Evolutionary conservation across 2,888 invertebrate species (phyloP).

Genomic region (Drosophila suboccidentalis): DNA sequence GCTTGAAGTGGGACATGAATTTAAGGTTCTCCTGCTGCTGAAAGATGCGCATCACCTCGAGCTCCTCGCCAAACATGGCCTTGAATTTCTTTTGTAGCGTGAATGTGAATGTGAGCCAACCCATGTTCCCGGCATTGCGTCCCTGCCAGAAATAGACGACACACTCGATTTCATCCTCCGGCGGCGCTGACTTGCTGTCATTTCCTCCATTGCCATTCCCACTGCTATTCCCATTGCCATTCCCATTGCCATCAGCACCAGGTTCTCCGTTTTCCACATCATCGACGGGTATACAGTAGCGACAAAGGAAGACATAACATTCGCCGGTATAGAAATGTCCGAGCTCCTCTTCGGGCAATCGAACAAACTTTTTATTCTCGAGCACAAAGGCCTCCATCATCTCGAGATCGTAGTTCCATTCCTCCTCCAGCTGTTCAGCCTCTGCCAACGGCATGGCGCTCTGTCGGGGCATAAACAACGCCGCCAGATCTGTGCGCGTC

Average conservation of each 20-base stretch:
- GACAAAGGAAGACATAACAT: conserved; percentile 99
- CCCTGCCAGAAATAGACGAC: conserved; percentile 99
- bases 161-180: conserved; percentile 90
- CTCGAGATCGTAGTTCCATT: conserved; percentile 99
- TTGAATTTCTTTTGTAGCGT: conserved; percentile 97
- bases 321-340: conserved; percentile 96
- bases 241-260: background rate
- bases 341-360: conserved; percentile 97
- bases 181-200: conserved; percentile 47
- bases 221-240: too few species aligned
- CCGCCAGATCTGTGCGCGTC: conserved; percentile 96
- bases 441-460: conserved; percentile 94
- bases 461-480: conserved; percentile 97
- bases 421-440: conserved; percentile 95
- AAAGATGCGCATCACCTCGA: conserved; percentile 98
- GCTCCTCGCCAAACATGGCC: conserved; percentile 93
- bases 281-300: conserved; percentile 94
- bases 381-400: conserved; percentile 99
- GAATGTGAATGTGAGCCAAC: conserved; percentile 99
- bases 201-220: background rate
- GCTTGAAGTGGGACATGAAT: conserved; percentile 98
- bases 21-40: conserved; percentile 99
- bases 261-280: background rate
- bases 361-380: conserved; percentile 98
- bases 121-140: conserved; percentile 98